Percentiles rank a stretch among this genome's conserved stretches.
These are phyloP conservation scores for Spatulosminthurus flaviceps DNA, from an alignment of 2,888 invertebrate species.

Conservation along the genomic window DNA sequence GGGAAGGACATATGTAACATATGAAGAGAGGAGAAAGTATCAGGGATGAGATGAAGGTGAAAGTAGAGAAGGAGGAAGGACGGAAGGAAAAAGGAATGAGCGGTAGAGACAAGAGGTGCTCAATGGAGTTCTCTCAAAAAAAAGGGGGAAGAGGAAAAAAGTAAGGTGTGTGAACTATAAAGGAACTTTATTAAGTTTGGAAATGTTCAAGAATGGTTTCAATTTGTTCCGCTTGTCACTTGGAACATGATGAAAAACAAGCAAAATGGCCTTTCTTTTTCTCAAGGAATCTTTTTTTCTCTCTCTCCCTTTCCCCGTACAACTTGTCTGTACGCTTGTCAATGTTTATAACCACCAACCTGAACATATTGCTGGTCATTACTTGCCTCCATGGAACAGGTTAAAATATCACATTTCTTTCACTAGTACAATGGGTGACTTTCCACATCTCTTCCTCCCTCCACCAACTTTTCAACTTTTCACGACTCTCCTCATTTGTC, in stretches of 20 bases:
- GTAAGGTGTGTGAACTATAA: constrained; percentile 6
- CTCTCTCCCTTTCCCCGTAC: no score
- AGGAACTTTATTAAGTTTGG: constrained; percentile 49
- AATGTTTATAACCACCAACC: constrained; percentile 50
- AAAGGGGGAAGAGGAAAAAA: constrained; percentile 7
- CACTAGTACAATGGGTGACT: constrained; percentile 3
- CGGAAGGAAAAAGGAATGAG: neutral
- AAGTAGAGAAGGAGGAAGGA: neutral
- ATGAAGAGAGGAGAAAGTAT: no score
- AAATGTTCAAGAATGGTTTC: constrained; percentile 48
- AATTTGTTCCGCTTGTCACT: constrained; percentile 58
- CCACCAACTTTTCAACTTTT: constrained; percentile 37
- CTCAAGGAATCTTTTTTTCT: neutral
- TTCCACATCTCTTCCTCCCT: constrained; percentile 1
- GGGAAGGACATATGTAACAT: no score
- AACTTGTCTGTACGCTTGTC: constrained; percentile 44
- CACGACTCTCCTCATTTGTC: constrained; percentile 23
- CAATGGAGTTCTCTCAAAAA: neutral
- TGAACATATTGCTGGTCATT: constrained; percentile 51
- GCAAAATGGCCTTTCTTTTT: constrained; percentile 50
- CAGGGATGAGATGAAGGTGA: neutral
- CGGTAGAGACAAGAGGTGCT: neutral
- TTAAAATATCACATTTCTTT: constrained; percentile 41
- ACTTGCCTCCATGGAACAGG: constrained; percentile 25
- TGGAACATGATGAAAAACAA: constrained; percentile 56